Conservation (phyloP, 2,113 vertebrate species). For the Regulus satrapa region DNA sequence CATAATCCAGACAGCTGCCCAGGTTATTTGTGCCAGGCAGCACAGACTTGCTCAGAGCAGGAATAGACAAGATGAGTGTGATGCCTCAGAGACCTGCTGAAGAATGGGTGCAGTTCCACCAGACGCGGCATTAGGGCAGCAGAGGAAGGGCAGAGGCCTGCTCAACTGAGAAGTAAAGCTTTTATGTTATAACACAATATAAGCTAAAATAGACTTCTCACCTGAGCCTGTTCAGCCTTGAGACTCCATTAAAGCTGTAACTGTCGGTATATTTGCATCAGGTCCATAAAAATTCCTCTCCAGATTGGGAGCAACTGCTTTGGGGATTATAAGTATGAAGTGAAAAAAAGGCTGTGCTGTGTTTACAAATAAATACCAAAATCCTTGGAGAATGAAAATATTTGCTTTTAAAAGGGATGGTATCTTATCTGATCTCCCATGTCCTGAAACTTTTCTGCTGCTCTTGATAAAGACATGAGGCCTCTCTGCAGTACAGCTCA, state of each 20-base stretch:
- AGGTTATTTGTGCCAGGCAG: not conserved
- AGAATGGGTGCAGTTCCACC: not conserved
- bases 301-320: not conserved
- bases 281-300: not conserved
- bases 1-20: not conserved
- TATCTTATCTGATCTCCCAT: not conserved
- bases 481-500: not conserved
- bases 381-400: not conserved
- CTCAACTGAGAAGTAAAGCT: not conserved
- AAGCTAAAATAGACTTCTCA: not conserved
- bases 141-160: not conserved
- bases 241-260: not conserved
- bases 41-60: not conserved
- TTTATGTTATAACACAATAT: not conserved
- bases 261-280: not conserved
- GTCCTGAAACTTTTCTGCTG: not conserved
- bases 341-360: not conserved
- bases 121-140: not conserved
- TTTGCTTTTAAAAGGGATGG: not conserved
- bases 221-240: not conserved
- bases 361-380: not conserved
- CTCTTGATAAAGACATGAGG: not conserved
- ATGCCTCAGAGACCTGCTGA: not conserved
- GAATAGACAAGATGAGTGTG: fast-evolving
- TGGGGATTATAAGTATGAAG: not conserved